Evolutionary conservation across 2,113 vertebrate genomes (phyloP).

Genomic region (Zosterops hypoxanthus): DNA sequence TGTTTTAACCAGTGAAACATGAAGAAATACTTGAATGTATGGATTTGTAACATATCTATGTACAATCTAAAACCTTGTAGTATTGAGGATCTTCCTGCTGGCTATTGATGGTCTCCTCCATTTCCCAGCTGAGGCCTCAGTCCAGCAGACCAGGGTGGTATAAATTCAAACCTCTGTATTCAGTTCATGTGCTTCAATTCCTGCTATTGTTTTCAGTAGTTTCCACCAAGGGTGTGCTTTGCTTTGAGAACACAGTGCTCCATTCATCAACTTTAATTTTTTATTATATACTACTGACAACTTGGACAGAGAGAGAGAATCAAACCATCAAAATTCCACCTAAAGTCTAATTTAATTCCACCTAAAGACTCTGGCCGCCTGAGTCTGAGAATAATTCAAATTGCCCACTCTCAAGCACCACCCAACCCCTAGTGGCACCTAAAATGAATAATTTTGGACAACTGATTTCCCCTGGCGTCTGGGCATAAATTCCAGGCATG

Average conservation of each 20-base stretch:
- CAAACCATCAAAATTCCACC: background rate
- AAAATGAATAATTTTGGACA: background rate
- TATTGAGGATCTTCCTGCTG: background rate
- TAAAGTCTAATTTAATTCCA: background rate
- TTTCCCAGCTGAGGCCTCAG: background rate
- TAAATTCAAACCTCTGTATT: background rate
- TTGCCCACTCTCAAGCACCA: constrained; percentile 1
- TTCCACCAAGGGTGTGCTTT: constrained; percentile 34
- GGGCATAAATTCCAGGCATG: background rate
- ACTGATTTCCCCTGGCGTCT: background rate
- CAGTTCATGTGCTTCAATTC: constrained; percentile 17
- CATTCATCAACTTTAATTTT: background rate
- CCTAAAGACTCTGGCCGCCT: background rate
- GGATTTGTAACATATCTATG: background rate
- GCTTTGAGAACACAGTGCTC: background rate
- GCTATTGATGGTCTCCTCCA: background rate
- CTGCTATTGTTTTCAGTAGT: constrained; percentile 49
- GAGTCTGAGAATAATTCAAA: background rate
- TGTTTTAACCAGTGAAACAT: background rate
- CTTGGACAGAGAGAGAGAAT: background rate
- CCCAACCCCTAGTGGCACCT: background rate
- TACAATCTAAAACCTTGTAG: background rate
- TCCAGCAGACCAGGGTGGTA: background rate
- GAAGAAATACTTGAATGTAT: background rate
- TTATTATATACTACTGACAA: background rate